Evolutionary conservation across 2,888 invertebrate species (phyloP).

Genomic region (Pristionchus entomophagus): DNA sequence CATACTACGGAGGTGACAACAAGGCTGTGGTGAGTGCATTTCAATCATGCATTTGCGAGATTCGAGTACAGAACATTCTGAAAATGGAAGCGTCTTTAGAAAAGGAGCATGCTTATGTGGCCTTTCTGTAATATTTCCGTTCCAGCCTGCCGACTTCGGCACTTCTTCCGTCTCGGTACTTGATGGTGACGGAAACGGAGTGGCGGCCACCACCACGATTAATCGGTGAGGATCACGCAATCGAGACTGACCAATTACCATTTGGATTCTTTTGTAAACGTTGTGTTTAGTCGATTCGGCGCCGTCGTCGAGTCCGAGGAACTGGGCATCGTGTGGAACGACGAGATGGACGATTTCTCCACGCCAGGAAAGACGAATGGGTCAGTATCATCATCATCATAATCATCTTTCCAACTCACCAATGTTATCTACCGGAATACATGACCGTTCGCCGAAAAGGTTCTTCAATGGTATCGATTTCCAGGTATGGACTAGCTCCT

Average conservation of each 20-base stretch:
- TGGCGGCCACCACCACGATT: slow-evolving; percentile 92
- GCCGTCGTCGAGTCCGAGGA: slow-evolving; percentile 84
- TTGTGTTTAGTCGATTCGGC: slow-evolving; percentile 85
- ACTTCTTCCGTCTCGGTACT: slow-evolving; percentile 92
- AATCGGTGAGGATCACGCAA: slow-evolving; percentile 91
- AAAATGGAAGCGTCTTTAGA: too few relatives aligned
- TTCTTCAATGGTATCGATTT: too few relatives aligned
- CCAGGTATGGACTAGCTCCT: slow-evolving; percentile 79
- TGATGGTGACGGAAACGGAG: slow-evolving; percentile 87
- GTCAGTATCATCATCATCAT: slow-evolving; percentile 20
- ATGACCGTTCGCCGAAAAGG: too few relatives aligned
- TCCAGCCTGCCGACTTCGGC: slow-evolving; percentile 82
- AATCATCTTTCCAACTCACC: background rate
- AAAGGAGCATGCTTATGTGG: too few relatives aligned
- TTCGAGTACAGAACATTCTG: too few relatives aligned
- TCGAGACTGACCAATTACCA: too few relatives aligned
- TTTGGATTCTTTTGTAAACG: too few relatives aligned
- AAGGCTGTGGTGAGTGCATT: slow-evolving; percentile 43
- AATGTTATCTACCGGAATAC: background rate
- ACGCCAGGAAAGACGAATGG: slow-evolving; percentile 69
- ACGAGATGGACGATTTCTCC: slow-evolving; percentile 93
- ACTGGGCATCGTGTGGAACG: slow-evolving; percentile 92
- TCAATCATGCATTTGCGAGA: too few relatives aligned
- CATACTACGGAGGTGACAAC: slow-evolving; percentile 77
- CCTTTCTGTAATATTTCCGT: too few relatives aligned